phyloP scores from a whole-genome alignment of 2,797 vertebrate species.

The Pampus argenteus region DNA sequence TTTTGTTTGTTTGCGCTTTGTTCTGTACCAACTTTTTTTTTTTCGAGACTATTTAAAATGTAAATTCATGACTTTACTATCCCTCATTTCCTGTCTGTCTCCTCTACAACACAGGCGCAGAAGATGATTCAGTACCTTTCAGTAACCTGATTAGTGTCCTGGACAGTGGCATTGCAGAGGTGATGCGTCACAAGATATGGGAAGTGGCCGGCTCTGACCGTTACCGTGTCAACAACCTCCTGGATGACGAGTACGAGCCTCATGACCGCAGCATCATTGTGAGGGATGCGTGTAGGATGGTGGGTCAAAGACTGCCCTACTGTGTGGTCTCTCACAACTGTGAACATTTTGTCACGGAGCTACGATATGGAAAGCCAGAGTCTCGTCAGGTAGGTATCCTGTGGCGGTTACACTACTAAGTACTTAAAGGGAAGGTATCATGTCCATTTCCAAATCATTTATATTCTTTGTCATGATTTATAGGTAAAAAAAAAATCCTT shows the following conservation, averaged over 20 bases:
- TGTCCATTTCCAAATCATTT: no score
- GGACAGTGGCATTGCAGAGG: conserved; percentile 59
- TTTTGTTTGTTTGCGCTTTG: no score
- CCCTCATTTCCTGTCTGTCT: neutral
- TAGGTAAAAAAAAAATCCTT: no score
- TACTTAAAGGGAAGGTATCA: neutral
- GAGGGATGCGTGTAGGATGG: conserved; percentile 65
- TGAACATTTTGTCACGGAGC: conserved; percentile 86
- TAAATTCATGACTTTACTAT: no score
- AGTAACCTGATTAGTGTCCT: conserved; percentile 67
- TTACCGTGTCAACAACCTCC: conserved; percentile 82
- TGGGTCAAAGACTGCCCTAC: conserved; percentile 73
- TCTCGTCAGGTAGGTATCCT: conserved; percentile 79
- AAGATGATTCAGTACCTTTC: neutral
- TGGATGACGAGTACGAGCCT: conserved; percentile 67
- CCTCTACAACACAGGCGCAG: conserved; percentile 31
- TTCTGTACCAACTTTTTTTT: no score
- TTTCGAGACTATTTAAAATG: no score
- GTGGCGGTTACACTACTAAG: neutral
- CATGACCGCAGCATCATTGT: conserved; percentile 65
- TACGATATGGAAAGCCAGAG: conserved; percentile 81
- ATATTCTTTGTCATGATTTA: no score
- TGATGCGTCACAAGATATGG: conserved; percentile 79
- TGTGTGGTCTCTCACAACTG: conserved; percentile 78
- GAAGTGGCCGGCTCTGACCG: conserved; percentile 64